A percentile compares a stretch with the other conserved stretches of the same genome.
Evolutionary conservation across 2,888 invertebrate species (phyloP).

Genomic region (Leptopilina syphax): DNA sequence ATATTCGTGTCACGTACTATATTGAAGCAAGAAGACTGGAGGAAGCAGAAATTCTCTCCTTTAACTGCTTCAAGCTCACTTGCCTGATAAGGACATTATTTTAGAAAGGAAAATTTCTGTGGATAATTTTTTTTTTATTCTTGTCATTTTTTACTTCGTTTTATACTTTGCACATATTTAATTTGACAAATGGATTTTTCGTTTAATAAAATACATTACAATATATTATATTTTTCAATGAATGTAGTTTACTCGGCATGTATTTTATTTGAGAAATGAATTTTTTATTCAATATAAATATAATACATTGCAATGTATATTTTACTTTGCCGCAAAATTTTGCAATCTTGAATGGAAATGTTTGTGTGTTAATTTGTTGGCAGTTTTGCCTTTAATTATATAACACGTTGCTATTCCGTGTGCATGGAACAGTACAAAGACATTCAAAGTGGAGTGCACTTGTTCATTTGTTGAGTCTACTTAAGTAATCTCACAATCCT

Average conservation of each 20-base stretch:
- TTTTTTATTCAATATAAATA: too few relatives aligned
- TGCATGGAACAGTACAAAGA: neutral
- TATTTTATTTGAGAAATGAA: neutral
- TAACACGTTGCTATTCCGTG: slow-evolving; percentile 22
- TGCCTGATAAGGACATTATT: slow-evolving; percentile 14
- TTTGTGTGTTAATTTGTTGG: slow-evolving; percentile 23
- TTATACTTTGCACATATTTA: neutral
- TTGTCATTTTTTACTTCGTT: too few relatives aligned
- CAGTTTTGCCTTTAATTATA: slow-evolving; percentile 27
- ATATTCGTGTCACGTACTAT: slow-evolving; percentile 8
- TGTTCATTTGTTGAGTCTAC: slow-evolving; percentile 60
- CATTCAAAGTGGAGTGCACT: slow-evolving; percentile 45
- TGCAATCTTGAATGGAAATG: neutral
- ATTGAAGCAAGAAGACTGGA: neutral
- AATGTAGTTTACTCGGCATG: too few relatives aligned
- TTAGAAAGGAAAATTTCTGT: neutral
- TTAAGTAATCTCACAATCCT: slow-evolving; percentile 63
- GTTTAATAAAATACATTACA: too few relatives aligned
- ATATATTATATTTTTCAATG: neutral
- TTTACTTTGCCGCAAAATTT: neutral
- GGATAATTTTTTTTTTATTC: neutral
- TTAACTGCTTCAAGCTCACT: neutral
- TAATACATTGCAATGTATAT: neutral
- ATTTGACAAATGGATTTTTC: neutral
- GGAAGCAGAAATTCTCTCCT: neutral